These are phyloP conservation scores for Octomys mimax DNA, from an alignment of 2,797 vertebrate species.

Conservation along the genomic window DNA sequence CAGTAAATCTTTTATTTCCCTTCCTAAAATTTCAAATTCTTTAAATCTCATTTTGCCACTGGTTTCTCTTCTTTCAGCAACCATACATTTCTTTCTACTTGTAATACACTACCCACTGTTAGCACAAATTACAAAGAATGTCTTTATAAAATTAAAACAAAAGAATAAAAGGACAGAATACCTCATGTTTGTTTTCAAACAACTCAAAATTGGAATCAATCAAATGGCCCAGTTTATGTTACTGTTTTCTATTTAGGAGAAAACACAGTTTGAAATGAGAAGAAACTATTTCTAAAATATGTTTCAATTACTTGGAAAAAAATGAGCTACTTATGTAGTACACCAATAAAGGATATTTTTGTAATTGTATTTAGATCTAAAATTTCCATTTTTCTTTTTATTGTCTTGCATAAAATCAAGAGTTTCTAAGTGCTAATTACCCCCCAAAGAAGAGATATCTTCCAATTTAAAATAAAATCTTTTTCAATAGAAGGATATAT, in stretches of 20 bases:
- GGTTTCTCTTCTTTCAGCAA: background rate
- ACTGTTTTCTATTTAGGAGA: background rate
- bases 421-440: background rate
- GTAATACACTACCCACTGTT: background rate
- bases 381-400: constrained; percentile 4
- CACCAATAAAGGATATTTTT: background rate
- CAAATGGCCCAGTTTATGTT: background rate
- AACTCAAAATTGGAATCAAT: constrained; percentile 34
- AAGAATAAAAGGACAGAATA: background rate
- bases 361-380: background rate
- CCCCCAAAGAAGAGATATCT: background rate
- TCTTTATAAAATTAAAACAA: background rate
- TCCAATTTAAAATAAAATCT: constrained; percentile 18
- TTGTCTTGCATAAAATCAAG: background rate
- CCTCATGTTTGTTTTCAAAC: background rate
- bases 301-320: background rate
- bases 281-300: background rate
- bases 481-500: background rate
- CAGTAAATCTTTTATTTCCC: background rate
- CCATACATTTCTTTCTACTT: background rate
- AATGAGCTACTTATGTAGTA: background rate
- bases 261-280: background rate
- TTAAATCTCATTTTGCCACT: background rate
- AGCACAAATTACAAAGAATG: background rate
- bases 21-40: background rate